Percentiles rank a stretch among this genome's conserved stretches.
Conservation (phyloP, 2,113 vertebrate genomes). For the Suricata suricatta region DNA sequence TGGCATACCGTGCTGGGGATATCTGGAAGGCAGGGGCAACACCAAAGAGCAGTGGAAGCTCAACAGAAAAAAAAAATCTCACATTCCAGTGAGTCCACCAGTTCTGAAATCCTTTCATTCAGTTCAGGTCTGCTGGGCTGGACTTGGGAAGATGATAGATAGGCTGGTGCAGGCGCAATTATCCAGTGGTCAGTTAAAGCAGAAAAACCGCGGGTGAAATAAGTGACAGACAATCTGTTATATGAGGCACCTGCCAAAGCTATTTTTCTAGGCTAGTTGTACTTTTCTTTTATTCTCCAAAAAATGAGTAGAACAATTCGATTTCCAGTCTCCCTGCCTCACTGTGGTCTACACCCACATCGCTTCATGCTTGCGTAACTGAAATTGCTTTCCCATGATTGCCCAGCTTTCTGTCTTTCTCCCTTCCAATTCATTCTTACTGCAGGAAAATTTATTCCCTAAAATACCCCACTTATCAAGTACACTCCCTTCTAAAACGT, state of each 20-base stretch:
- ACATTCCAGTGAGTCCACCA: not conserved
- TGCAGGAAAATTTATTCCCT: not conserved
- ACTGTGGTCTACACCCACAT: not conserved
- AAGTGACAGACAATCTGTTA: not conserved
- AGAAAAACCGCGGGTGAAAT: not conserved
- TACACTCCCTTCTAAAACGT: not conserved
- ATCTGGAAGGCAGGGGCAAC: not conserved
- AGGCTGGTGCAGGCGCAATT: not conserved
- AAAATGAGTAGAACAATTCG: not conserved
- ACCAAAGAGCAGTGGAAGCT: not conserved
- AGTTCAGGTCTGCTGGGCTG: not conserved
- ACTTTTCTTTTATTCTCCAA: not conserved
- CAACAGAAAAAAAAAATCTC: not conserved
- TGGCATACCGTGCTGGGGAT: not conserved
- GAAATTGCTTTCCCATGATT: not conserved
- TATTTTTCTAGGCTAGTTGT: not conserved
- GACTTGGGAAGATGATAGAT: conserved; percentile 32
- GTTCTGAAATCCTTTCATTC: not conserved
- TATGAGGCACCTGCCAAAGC: not conserved
- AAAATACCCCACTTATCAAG: not conserved
- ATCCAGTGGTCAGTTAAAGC: conserved; percentile 35
- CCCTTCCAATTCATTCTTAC: not conserved
- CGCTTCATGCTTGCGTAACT: not conserved
- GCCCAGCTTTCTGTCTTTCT: not conserved
- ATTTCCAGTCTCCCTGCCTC: not conserved